Base-by-base conservation (phyloP, 92 coral and sea anemone genomes). In the Porites divaricata region DNA sequence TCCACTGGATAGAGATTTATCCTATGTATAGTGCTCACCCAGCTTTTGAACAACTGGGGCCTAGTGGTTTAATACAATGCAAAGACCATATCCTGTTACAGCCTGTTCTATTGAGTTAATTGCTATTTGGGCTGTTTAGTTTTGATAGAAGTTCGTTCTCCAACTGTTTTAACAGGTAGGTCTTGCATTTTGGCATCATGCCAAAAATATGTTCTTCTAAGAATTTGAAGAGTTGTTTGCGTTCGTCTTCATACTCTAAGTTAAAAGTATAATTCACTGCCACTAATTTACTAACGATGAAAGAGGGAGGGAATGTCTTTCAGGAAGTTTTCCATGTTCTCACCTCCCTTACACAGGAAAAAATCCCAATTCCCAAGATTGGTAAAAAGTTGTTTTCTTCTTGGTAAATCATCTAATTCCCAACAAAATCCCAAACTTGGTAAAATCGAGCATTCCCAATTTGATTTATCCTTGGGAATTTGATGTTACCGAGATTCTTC, bases 341-440 rank as follows among this genome's bases (percentile, higher is more conserved):
- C 49, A 67, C 28, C 22, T 80, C 20, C 85, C 76, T 80, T 64
- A 17, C 25, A 64, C 68, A 64, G 93, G 87, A 82, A 90, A 90
- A 81, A 53, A 53, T 53, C 71, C 88, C 75, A 58, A 86, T 64
- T 90, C 88, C 91, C 93, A 90, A 69, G 26, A 63, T 90, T 90
- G 83, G 93, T 76, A 74, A 35, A 50, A 11, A 9, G 58, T 75
- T 90, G 91, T 86, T 91, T 87, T 58, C 70, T 91, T 59, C 67
- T 91, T 91, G 94, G 89, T 83, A 81, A 83, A 66, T 87, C 70
- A 81, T 45, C n/a, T 69, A 83, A 74, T 91, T 91, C 80, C 91
- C 93, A 89, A 89, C 54, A 73, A 79, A 68, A 67, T 41, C 81
- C 85, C 72, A 91, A 62, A 74, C 88, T 87, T 90, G 87, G 75